Evolutionary conservation across 2,888 invertebrate species (phyloP), one percentile per base, ranked within the genome.

Genomic region (Rhyacophila evoluta): DNA sequence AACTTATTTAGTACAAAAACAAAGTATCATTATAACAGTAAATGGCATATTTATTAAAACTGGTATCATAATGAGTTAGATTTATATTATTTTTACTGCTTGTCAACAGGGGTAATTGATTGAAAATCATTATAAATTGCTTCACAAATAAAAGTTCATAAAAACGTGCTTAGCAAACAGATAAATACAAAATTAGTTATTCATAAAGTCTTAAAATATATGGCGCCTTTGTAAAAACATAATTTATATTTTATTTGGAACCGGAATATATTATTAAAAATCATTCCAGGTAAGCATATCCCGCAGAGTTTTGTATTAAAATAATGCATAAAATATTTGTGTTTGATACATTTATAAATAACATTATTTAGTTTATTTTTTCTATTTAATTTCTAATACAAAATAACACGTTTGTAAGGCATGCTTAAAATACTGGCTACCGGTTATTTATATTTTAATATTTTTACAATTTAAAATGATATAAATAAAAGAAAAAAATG

Each of bases 221-320:
- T 55, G 55, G 55, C 8, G 55, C 55, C 19, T 55, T 55, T 19
- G 19, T 10, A 55, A 19, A 8, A 55, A 19, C 19, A 55, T n/a
- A n/a, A n/a, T n/a, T n/a, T n/a, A n/a, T n/a, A n/a, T n/a, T n/a
- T 55, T 55, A 55, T 55, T 55, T 55, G 19, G 19, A 55, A 55
- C 55, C 55, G 2, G 55, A 19, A 55, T 55, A 55, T 19, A 55
- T 55, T 55, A 55, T 55, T 19, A 55, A 25, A 39, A 55, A 55
- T 10, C 19, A 55, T 55, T 55, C 19, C 19, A 5, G 55, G 55
- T 25, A 55, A 55, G 1, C 55, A 8, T 19, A 25, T 8, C 55
- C 55, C 55, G 55, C 55, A 19, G 55, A 8, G 55, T 19, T 55
- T 55, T 55, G 55, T 55, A 55, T 55, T 55, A 55, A 55, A 55